Conservation (phyloP, 2,113 vertebrate genomes). For the Myanophis thanlyinensis region DNA sequence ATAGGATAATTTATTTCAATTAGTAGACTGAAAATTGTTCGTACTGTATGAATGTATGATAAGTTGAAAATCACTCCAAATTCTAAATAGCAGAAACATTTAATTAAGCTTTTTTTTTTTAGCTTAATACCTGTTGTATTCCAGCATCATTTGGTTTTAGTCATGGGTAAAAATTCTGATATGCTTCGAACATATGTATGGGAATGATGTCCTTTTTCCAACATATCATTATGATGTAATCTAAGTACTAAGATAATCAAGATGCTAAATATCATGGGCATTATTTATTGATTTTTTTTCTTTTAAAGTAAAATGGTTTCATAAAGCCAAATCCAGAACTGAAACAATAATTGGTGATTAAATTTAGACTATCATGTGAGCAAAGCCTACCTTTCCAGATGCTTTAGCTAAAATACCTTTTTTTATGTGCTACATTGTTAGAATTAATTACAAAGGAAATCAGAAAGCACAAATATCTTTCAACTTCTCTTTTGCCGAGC, state of each 20-base stretch:
- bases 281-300: not conserved
- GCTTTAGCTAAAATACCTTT: not conserved
- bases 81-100: not conserved
- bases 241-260: not conserved
- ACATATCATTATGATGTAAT: not conserved
- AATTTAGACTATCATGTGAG: not conserved
- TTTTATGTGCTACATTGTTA: not conserved
- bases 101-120: not conserved
- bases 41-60: not conserved
- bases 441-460: constrained; percentile 10
- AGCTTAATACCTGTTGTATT: not conserved
- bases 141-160: not conserved
- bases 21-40: not conserved
- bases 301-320: not conserved
- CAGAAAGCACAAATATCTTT: constrained; percentile 13
- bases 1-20: not conserved
- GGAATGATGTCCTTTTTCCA: not conserved
- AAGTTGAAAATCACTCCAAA: not conserved
- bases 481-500: not conserved
- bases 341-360: not conserved
- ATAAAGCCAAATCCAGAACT: not conserved
- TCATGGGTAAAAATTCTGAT: not conserved
- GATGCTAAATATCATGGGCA: not conserved
- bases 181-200: not conserved
- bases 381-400: not conserved